These are phyloP conservation scores for Zoanthus gigantus DNA, from an alignment of 92 coral and sea anemone species.

Conservation along the genomic window DNA sequence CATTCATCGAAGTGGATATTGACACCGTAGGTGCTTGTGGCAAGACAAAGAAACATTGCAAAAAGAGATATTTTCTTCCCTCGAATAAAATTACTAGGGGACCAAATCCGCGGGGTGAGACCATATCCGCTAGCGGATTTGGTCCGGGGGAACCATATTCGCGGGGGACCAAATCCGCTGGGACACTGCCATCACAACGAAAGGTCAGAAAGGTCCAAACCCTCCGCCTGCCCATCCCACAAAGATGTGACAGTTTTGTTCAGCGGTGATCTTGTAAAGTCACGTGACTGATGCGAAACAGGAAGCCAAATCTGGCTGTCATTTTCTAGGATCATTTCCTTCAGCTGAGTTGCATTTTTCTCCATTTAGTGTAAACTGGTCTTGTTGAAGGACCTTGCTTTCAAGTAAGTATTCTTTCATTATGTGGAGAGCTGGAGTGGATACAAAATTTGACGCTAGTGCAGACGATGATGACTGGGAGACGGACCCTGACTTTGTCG, in stretches of 20 bases:
- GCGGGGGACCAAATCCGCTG: too few relatives aligned
- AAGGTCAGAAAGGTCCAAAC: too few relatives aligned
- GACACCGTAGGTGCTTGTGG: too few relatives aligned
- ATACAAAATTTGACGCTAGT: slow-evolving; percentile 48
- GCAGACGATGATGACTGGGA: slow-evolving; percentile 99
- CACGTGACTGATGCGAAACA: slow-evolving; percentile 45
- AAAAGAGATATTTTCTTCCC: too few relatives aligned
- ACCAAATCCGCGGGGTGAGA: too few relatives aligned
- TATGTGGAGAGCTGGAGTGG: slow-evolving; percentile 84
- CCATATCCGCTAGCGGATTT: too few relatives aligned
- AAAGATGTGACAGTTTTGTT: background rate
- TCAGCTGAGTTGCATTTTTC: slow-evolving; percentile 5
- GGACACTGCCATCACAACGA: too few relatives aligned
- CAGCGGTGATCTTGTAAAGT: slow-evolving; percentile 26
- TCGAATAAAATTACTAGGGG: too few relatives aligned
- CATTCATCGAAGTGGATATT: too few relatives aligned
- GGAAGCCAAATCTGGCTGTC: slow-evolving; percentile 41
- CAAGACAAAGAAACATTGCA: too few relatives aligned
- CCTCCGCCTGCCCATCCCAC: slow-evolving; percentile 63
- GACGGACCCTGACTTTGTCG: slow-evolving; percentile 99
- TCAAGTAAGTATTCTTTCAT: background rate
- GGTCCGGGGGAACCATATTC: too few relatives aligned
- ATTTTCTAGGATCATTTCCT: slow-evolving; percentile 20
- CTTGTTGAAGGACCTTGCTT: slow-evolving; percentile 11
- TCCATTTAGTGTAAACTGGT: background rate